Conservation (phyloP, 2,888 invertebrate genomes). For the Hypolimnas misippus region DNA sequence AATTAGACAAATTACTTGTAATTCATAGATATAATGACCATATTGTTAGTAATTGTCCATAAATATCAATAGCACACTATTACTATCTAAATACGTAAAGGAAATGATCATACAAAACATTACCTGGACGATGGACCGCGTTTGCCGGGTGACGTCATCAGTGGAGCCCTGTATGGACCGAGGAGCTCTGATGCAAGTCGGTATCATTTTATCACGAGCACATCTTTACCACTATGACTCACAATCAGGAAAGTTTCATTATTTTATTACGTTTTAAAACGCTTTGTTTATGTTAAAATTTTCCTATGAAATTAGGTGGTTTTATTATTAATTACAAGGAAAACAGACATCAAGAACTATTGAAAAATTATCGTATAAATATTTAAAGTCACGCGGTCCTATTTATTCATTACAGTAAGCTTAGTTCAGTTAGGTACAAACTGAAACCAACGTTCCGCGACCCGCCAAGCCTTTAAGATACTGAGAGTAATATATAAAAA, state of each 20-base stretch:
- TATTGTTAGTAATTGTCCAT: no score
- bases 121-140: conserved; percentile 89
- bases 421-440: conserved; percentile 49
- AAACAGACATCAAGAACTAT: no score
- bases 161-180: conserved; percentile 89
- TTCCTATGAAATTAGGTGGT: no score
- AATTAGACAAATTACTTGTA: no score
- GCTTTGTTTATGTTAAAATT: background rate
- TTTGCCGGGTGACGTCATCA: conserved; percentile 89
- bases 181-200: conserved; percentile 88
- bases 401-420: conserved; percentile 12
- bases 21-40: no score
- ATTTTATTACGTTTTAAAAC: background rate
- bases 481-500: conserved; percentile 46
- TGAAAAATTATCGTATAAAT: background rate
- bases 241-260: background rate
- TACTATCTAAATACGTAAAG: background rate
- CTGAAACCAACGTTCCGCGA: conserved; percentile 52
- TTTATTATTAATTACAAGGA: background rate
- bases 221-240: conserved; percentile 38
- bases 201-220: conserved; percentile 80
- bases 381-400: conserved; percentile 3
- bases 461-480: conserved; percentile 45
- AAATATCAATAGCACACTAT: background rate
- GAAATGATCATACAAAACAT: conserved; percentile 26